Evolutionary conservation across 2,113 vertebrate genomes (phyloP).

Genomic region (Megatriorchis doriae): DNA sequence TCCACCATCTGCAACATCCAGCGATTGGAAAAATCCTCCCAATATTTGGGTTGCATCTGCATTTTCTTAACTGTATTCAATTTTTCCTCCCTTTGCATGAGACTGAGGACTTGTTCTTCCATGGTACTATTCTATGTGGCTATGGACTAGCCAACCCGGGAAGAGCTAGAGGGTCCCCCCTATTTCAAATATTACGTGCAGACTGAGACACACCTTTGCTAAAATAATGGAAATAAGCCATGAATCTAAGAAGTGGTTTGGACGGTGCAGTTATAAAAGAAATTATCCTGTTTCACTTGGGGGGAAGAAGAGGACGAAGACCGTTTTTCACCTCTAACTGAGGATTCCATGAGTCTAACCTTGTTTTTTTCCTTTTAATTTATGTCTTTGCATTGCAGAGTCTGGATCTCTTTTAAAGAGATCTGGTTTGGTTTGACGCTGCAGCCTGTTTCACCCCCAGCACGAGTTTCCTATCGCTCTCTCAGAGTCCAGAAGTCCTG

Average conservation of each 20-base stretch:
- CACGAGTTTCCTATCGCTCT: not conserved
- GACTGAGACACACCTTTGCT: not conserved
- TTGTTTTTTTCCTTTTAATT: not conserved
- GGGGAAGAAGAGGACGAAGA: not conserved
- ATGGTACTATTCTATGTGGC: not conserved
- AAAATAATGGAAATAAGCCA: not conserved
- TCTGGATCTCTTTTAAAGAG: not conserved
- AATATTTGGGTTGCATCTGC: not conserved
- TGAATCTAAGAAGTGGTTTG: not conserved
- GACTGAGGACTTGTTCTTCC: not conserved
- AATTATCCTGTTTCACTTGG: not conserved
- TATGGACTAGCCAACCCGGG: not conserved
- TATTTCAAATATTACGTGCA: not conserved
- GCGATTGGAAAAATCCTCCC: not conserved
- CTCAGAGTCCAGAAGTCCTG: not conserved
- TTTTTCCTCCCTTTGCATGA: not conserved
- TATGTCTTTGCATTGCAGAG: not conserved
- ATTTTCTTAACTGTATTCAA: not conserved
- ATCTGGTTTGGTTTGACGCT: not conserved
- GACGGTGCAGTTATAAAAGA: not conserved
- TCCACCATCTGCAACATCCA: not conserved
- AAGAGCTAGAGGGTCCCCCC: not conserved
- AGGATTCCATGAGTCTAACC: not conserved
- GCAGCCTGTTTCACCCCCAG: not conserved
- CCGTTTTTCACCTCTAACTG: not conserved